Evolutionary conservation across 2,888 invertebrate genomes (phyloP).

Genomic region (Chaitophorus viminalis): DNA sequence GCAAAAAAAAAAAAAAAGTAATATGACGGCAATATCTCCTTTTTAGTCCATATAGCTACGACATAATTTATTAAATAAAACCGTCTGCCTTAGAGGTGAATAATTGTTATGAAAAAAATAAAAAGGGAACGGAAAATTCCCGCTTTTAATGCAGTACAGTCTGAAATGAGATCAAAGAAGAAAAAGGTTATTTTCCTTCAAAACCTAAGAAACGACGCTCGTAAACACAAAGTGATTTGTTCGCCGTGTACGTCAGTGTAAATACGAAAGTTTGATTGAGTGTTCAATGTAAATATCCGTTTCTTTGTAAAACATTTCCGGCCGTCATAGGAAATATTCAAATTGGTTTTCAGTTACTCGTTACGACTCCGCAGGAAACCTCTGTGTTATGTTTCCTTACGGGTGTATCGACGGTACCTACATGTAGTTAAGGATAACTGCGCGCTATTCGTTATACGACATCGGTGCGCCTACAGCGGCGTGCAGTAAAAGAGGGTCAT

Average conservation of each 20-base stretch:
- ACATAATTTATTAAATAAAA: constrained; percentile 61
- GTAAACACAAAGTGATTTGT: constrained; percentile 60
- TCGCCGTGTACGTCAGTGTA: constrained; percentile 52
- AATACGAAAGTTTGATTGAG: constrained; percentile 61
- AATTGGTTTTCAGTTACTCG: constrained; percentile 61
- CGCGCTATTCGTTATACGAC: too few relatives aligned
- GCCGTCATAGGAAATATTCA: constrained; percentile 46
- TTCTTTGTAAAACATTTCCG: constrained; percentile 60
- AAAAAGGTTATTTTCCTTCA: constrained; percentile 47
- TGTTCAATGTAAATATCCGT: constrained; percentile 62
- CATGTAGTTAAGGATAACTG: not conserved
- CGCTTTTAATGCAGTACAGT: constrained; percentile 53
- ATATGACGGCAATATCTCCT: constrained; percentile 60
- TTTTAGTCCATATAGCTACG: constrained; percentile 40
- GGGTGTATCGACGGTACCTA: not conserved
- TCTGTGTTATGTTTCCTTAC: constrained; percentile 20
- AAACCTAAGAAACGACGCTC: constrained; percentile 56
- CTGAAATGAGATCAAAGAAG: constrained; percentile 55
- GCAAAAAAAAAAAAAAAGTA: constrained; percentile 48
- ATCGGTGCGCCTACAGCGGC: not conserved
- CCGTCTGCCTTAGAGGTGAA: constrained; percentile 57
- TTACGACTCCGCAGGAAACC: constrained; percentile 42
- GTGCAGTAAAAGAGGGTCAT: not conserved
- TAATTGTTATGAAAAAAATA: constrained; percentile 48
- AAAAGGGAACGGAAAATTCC: constrained; percentile 44